Evolutionary conservation across 2,113 vertebrate genomes (phyloP).

Genomic region (Neogobius melanostomus): DNA sequence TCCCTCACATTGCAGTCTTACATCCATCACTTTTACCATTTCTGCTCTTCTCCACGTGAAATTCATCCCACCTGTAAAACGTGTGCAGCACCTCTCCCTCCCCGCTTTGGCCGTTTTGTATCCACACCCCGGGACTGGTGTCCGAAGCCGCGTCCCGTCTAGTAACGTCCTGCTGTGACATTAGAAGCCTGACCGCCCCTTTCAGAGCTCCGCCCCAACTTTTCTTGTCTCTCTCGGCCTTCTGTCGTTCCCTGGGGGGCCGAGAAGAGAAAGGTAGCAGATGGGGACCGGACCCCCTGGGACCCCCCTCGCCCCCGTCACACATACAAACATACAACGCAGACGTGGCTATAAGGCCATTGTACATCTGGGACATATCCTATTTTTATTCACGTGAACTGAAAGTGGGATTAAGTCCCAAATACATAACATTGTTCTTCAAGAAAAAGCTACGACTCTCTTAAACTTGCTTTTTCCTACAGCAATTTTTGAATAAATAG

Average conservation of each 20-base stretch:
- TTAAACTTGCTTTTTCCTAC: too few relatives aligned
- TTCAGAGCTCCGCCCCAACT: slow-evolving; percentile 34
- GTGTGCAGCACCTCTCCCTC: slow-evolving; percentile 30
- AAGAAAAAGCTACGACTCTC: too few relatives aligned
- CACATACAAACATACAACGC: slow-evolving; percentile 32
- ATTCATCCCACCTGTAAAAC: too few relatives aligned
- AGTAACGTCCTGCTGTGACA: slow-evolving; percentile 66
- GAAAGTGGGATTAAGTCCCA: too few relatives aligned
- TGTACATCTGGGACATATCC: neutral
- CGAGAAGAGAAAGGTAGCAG: slow-evolving; percentile 81
- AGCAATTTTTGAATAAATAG: too few relatives aligned
- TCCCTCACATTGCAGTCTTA: too few relatives aligned
- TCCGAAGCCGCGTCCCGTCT: slow-evolving; percentile 67
- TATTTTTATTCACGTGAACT: too few relatives aligned
- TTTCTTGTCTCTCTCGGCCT: slow-evolving; percentile 16
- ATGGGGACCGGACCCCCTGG: slow-evolving; percentile 76
- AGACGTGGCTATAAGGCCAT: slow-evolving; percentile 33
- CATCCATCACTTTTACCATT: too few relatives aligned
- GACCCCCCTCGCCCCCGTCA: slow-evolving; percentile 43
- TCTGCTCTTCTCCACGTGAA: too few relatives aligned
- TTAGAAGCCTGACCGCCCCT: slow-evolving; percentile 69
- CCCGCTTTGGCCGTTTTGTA: slow-evolving; percentile 63
- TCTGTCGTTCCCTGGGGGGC: slow-evolving; percentile 76
- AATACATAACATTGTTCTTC: too few relatives aligned
- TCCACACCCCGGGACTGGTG: slow-evolving; percentile 59